Conservation (phyloP, 1,140 invertebrate genomes). For the Scaptomyza montana region DNA sequence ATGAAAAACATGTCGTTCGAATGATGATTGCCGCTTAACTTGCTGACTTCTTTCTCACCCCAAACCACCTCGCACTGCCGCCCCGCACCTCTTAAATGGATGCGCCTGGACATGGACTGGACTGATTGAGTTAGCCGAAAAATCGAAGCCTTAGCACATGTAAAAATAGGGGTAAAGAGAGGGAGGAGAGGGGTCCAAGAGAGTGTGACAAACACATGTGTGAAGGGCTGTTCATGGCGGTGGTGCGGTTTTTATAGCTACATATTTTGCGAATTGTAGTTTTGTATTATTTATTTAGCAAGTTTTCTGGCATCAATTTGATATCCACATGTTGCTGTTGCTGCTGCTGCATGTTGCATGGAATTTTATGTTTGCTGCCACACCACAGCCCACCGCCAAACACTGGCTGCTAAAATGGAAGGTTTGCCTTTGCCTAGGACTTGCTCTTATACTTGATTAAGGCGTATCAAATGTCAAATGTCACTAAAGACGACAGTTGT, state of each 20-base stretch:
- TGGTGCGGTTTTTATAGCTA: constrained; percentile 2
- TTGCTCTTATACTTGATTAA: constrained; percentile 82
- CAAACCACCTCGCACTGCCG: not conserved
- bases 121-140: constrained; percentile 41
- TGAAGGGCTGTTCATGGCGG: not conserved
- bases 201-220: not conserved
- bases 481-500: constrained; percentile 74
- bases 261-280: constrained; percentile 25
- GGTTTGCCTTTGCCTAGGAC: constrained; percentile 45
- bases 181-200: too few species aligned
- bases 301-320: constrained; percentile 50
- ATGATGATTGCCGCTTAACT: constrained; percentile 18
- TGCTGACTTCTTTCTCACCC: not conserved
- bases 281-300: constrained; percentile 48
- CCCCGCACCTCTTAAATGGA: constrained; percentile 1
- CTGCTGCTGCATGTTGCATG: constrained; percentile 69
- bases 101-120: constrained; percentile 11
- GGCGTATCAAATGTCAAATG: constrained; percentile 82
- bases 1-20: constrained; percentile 16
- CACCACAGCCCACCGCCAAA: constrained; percentile 17
- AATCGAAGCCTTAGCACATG: constrained; percentile 10
- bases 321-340: constrained; percentile 70
- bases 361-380: constrained; percentile 58
- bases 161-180: too few species aligned
- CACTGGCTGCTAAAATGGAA: not conserved